Percentiles rank a stretch among this genome's conserved stretches.
Conservation (phyloP, 2,113 vertebrate species). For the Rhineura floridana region DNA sequence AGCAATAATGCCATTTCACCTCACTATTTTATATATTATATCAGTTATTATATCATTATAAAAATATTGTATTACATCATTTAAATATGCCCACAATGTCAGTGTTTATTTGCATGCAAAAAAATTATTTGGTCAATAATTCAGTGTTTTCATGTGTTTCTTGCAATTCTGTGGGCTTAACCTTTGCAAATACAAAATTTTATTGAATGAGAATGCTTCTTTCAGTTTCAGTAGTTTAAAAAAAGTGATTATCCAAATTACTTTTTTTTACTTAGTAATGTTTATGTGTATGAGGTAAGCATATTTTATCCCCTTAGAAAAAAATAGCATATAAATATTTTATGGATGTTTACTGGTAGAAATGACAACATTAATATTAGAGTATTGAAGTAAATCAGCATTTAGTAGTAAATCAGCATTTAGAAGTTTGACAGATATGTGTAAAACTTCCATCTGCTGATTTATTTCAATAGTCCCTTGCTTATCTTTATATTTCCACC, state of each 20-base stretch:
- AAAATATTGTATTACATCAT: constrained; percentile 68
- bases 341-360: constrained; percentile 43
- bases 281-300: not conserved
- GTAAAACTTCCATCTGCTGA: not conserved
- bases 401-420: too few relatives aligned
- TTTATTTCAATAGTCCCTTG: not conserved
- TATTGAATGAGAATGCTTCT: constrained; percentile 49
- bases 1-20: constrained; percentile 71
- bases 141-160: constrained; percentile 61
- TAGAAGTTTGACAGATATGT: constrained; percentile 6
- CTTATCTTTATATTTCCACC: not conserved
- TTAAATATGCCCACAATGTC: constrained; percentile 59
- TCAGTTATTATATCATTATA: constrained; percentile 69
- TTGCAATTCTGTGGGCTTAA: constrained; percentile 54
- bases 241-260: constrained; percentile 33
- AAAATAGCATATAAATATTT: constrained; percentile 42
- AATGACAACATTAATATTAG: constrained; percentile 50
- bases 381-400: constrained; percentile 50
- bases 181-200: constrained; percentile 38
- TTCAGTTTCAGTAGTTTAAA: not conserved
- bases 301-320: constrained; percentile 10
- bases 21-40: constrained; percentile 69
- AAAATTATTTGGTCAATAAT: constrained; percentile 65
- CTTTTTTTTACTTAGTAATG: not conserved
- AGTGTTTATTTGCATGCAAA: constrained; percentile 70